Percentiles rank a stretch among this genome's conserved stretches.
phyloP scores from a whole-genome alignment of 1,140 invertebrate genomes.

The Plectrocnemia conspersa region DNA sequence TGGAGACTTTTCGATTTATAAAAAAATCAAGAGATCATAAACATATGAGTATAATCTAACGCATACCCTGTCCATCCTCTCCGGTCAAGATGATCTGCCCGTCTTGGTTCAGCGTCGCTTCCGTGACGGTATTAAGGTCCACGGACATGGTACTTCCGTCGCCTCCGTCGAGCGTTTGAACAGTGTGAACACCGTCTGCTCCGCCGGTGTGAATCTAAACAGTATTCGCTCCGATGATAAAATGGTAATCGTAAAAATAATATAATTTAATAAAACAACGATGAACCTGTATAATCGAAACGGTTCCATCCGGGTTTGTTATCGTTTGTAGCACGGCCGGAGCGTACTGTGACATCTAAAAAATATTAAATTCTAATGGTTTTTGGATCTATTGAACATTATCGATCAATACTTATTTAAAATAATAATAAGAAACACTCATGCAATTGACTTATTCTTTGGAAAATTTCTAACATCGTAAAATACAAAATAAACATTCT shows the following conservation, averaged over 20 bases:
- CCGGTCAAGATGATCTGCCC: slow-evolving; percentile 92
- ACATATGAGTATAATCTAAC: slow-evolving; percentile 46
- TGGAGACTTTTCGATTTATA: neutral
- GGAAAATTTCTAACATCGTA: too few species aligned
- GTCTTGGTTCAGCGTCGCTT: slow-evolving; percentile 82
- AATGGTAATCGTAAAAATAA: slow-evolving; percentile 16
- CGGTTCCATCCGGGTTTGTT: slow-evolving; percentile 93
- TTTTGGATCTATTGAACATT: too few species aligned
- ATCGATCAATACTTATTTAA: too few species aligned
- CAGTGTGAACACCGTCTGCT: slow-evolving; percentile 63
- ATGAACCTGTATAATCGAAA: slow-evolving; percentile 88
- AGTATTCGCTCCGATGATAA: slow-evolving; percentile 8
- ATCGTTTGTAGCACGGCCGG: slow-evolving; percentile 93
- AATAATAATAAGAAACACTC: too few species aligned
- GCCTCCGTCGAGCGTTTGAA: slow-evolving; percentile 74
- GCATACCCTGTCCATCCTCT: slow-evolving; percentile 85
- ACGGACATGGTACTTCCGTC: slow-evolving; percentile 69
- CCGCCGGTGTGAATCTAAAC: slow-evolving; percentile 70
- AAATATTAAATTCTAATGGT: too few species aligned
- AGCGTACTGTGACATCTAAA: slow-evolving; percentile 68
- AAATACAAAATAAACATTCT: too few species aligned
- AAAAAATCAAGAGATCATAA: slow-evolving; percentile 34
- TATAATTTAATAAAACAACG: neutral
- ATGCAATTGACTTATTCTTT: too few species aligned
- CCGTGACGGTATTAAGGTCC: slow-evolving; percentile 82